Conservation (phyloP, 2,113 vertebrate species). For the Corydoras sp. region DNA sequence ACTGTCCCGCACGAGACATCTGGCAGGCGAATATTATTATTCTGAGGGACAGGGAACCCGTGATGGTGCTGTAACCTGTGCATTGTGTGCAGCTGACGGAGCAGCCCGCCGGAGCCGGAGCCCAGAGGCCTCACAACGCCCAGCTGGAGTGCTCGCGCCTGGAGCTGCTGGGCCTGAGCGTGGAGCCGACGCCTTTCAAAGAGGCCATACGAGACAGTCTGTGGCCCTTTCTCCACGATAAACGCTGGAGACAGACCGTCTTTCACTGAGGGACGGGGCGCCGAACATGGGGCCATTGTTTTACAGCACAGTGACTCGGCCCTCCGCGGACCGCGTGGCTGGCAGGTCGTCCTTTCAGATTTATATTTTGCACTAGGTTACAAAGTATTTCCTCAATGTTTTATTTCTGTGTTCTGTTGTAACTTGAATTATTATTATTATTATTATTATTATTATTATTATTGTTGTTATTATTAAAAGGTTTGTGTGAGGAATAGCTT, state of each 20-base stretch:
- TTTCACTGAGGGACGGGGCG: slow-evolving; percentile 66
- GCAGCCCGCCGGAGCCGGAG: slow-evolving; percentile 68
- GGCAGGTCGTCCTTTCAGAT: no score
- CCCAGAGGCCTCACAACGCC: slow-evolving; percentile 78
- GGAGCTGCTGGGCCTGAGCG: slow-evolving; percentile 79
- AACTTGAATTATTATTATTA: no score
- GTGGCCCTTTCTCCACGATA: slow-evolving; percentile 92
- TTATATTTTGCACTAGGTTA: no score
- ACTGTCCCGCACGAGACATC: no score
- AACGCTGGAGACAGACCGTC: slow-evolving; percentile 91
- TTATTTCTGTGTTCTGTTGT: no score
- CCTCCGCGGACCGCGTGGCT: no score
- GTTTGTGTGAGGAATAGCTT: no score
- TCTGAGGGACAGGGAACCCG: no score
- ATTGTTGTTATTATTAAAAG: no score
- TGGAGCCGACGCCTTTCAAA: slow-evolving; percentile 76
- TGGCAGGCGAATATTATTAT: no score
- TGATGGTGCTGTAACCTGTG: not conserved
- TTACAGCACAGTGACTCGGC: not conserved
- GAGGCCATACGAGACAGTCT: slow-evolving; percentile 79
- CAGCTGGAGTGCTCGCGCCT: slow-evolving; percentile 84
- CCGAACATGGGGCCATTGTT: slow-evolving; percentile 1
- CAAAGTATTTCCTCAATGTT: no score
- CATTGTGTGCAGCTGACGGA: slow-evolving; percentile 75
- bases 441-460: no score